Conservation (phyloP, 2,888 invertebrate species). For the Pasiphila rectangulata region DNA sequence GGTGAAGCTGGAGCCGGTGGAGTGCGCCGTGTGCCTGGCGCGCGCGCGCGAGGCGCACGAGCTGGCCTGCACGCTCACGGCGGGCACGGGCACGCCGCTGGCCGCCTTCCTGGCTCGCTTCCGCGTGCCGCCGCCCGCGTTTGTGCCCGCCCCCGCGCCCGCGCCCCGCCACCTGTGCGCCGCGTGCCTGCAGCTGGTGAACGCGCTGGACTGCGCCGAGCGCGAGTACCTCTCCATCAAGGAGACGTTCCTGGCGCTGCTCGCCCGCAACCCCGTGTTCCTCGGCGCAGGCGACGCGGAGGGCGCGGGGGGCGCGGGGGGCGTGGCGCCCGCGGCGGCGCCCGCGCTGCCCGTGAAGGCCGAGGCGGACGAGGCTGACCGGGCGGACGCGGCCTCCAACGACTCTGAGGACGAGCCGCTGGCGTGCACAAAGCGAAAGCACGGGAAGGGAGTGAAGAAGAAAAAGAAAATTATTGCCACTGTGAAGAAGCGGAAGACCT, state of each 20-base stretch:
- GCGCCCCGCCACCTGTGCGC: constrained; percentile 53
- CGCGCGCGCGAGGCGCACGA: constrained; percentile 51
- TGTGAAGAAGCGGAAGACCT: constrained; percentile 39
- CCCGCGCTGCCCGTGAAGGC: constrained; percentile 37
- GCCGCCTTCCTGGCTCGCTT: constrained; percentile 54
- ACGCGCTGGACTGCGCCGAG: constrained; percentile 65
- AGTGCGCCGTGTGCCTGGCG: constrained; percentile 59
- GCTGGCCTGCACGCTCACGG: constrained; percentile 44
- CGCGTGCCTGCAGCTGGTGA: constrained; percentile 61
- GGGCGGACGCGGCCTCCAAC: constrained; percentile 23
- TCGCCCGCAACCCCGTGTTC: constrained; percentile 61
- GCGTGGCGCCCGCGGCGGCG: neutral
- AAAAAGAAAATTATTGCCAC: constrained; percentile 51
- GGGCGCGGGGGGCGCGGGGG: neutral
- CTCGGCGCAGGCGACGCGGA: neutral
- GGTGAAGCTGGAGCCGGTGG: constrained; percentile 60
- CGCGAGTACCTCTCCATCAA: constrained; percentile 61
- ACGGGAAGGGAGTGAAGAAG: constrained; percentile 53
- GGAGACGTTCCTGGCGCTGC: constrained; percentile 61
- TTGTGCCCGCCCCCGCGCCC: constrained; percentile 44
- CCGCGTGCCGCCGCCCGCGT: constrained; percentile 44
- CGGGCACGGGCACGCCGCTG: constrained; percentile 49
- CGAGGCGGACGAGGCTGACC: too few relatives aligned
- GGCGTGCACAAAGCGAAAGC: constrained; percentile 57
- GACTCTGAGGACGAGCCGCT: constrained; percentile 70